These are phyloP conservation scores for Sebastiscus albofasciatus DNA, from an alignment of 2,797 vertebrate genomes.

Conservation along the genomic window DNA sequence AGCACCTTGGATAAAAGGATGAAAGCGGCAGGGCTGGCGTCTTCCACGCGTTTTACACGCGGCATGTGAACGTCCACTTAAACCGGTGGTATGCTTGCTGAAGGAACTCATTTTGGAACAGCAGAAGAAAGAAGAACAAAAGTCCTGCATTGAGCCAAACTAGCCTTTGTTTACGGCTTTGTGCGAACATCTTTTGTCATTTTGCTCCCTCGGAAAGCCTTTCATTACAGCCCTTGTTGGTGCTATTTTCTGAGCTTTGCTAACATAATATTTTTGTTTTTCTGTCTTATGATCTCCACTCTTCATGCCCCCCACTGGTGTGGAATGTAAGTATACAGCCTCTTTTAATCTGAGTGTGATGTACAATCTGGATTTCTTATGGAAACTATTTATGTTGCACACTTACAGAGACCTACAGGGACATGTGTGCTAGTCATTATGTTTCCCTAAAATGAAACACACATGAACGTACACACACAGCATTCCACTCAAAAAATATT, in stretches of 20 bases:
- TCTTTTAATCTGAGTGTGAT: not conserved
- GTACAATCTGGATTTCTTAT: not conserved
- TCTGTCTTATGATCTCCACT: slow-evolving; percentile 4
- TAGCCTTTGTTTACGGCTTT: slow-evolving; percentile 16
- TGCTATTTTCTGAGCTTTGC: not conserved
- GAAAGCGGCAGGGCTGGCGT: too few species aligned
- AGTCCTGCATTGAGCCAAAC: not conserved
- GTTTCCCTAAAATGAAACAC: not conserved
- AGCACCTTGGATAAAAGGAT: too few species aligned
- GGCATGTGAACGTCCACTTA: not conserved
- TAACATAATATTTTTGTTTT: not conserved
- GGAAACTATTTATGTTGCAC: slow-evolving; percentile 1
- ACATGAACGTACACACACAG: not conserved
- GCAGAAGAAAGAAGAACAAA: slow-evolving; percentile 7
- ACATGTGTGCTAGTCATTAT: not conserved
- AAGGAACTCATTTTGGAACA: not conserved
- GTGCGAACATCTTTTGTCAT: not conserved
- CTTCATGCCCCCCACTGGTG: not conserved
- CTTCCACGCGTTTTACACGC: too few species aligned
- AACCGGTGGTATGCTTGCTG: not conserved
- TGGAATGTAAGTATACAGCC: not conserved
- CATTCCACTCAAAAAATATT: not conserved
- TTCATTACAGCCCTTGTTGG: slow-evolving; percentile 6
- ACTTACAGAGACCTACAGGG: not conserved
- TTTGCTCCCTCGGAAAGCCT: not conserved